phyloP scores from a whole-genome alignment of 1,140 invertebrate species.

The Sinonovacula constricta region DNA sequence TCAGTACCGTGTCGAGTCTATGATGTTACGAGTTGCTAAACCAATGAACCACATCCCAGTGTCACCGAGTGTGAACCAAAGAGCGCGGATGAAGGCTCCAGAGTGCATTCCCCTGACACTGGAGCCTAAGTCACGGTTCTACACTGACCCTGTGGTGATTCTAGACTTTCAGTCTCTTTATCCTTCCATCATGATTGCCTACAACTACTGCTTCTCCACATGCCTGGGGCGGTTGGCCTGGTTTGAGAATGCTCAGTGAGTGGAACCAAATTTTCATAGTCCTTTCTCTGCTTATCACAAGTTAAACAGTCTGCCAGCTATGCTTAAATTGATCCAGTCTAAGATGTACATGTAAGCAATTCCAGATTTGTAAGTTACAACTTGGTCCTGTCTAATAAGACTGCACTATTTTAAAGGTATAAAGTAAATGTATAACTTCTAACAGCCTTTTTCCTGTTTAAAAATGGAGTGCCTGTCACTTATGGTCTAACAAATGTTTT shows the following conservation, averaged over 20 bases:
- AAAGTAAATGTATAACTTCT: background rate
- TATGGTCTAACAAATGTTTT: too few species aligned
- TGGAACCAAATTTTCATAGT: conserved; percentile 14
- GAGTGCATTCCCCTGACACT: conserved; percentile 96
- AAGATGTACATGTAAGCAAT: background rate
- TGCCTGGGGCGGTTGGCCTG: conserved; percentile 92
- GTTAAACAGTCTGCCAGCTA: background rate
- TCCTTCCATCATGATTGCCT: conserved; percentile 99
- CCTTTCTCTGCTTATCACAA: background rate
- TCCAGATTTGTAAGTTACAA: background rate
- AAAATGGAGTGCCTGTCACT: too few species aligned
- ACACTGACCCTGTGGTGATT: conserved; percentile 89
- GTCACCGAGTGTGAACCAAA: conserved; percentile 91
- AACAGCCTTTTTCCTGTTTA: background rate
- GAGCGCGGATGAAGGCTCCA: conserved; percentile 91
- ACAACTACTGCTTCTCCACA: conserved; percentile 99
- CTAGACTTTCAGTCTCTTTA: conserved; percentile 99
- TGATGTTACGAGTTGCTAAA: conserved; percentile 96
- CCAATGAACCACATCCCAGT: conserved; percentile 91
- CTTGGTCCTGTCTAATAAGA: conserved; percentile 1
- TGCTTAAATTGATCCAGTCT: background rate
- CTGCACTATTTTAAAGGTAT: background rate
- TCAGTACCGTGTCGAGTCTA: conserved; percentile 97
- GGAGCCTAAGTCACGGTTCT: conserved; percentile 89
- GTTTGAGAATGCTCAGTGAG: conserved; percentile 72